These are phyloP conservation scores for Agrotis exclamationis DNA, from an alignment of 2,888 invertebrate species.

Conservation along the genomic window DNA sequence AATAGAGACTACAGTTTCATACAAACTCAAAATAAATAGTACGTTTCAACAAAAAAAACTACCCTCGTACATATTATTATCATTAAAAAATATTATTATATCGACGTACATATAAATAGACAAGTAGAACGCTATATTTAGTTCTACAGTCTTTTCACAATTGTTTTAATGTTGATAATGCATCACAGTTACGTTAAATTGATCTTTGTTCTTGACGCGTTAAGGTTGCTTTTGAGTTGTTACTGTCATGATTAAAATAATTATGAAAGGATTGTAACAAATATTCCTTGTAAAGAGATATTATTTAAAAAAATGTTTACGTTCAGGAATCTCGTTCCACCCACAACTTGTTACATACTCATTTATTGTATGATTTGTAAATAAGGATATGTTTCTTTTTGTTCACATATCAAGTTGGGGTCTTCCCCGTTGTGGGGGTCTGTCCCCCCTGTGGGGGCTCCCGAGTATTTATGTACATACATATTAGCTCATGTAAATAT, in stretches of 20 bases:
- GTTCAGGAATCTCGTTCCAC: slow-evolving; percentile 71
- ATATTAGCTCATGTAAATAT: slow-evolving; percentile 68
- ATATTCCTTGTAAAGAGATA: slow-evolving; percentile 61
- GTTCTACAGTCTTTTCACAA: slow-evolving; percentile 38
- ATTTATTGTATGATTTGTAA: slow-evolving; percentile 81
- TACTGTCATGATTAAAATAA: background rate
- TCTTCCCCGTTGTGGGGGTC: background rate
- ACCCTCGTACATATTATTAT: slow-evolving; percentile 40
- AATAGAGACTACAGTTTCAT: background rate
- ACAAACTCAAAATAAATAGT: slow-evolving; percentile 6
- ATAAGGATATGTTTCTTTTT: slow-evolving; percentile 74
- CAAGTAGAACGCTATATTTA: slow-evolving; percentile 54
- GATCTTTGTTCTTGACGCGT: too few species aligned
- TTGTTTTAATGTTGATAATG: background rate
- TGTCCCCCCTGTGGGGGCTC: slow-evolving; percentile 5
- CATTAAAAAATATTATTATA: slow-evolving; percentile 34
- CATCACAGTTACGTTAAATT: background rate
- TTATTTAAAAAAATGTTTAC: slow-evolving; percentile 53
- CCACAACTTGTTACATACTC: slow-evolving; percentile 79
- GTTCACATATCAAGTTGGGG: slow-evolving; percentile 77
- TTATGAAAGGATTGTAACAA: slow-evolving; percentile 12
- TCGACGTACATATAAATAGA: slow-evolving; percentile 48
- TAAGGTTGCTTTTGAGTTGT: background rate
- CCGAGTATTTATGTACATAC: slow-evolving; percentile 63
- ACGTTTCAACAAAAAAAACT: slow-evolving; percentile 24